Base-by-base conservation (phyloP, 2,888 invertebrate genomes). In the Melikaiella ostensackeni region DNA sequence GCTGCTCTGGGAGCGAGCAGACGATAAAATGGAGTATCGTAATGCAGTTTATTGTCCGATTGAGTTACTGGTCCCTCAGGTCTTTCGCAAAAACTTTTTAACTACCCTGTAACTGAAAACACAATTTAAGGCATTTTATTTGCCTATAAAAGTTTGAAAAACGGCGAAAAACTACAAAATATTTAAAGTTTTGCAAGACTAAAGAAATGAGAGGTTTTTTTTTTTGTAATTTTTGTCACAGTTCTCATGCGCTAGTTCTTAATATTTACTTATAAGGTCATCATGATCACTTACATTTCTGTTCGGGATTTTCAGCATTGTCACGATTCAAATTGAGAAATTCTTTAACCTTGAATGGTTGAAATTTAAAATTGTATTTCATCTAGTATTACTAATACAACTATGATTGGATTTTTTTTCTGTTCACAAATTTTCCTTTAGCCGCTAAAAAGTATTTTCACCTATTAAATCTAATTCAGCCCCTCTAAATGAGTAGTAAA, bases 11-110 rank as follows among this genome's bases (percentile, higher is more conserved):
- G 16, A 16, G 46, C 21, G 30, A 8, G n/a, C 9, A 30, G 42
- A 30, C 66, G 42, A 70, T 70, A 50, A 70, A 50, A 55, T 70
- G 33, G 50, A 66, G 66, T 42, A 27, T 38, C 19, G 42, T 50
- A 70, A 70, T 70, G n/a, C 50, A 30, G 11, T 70, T 70, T 70
- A 70, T 55, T 55, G 33, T 55, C 55, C 33, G 11, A 70, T 70
- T 33, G 30, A 50, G 70, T 70, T 50, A 50, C 70, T 30, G n/a
- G 0, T 55, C 33, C 50, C 70, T 55, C 9, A 11, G 27, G 50
- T n/a, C 13, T 33, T 70, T 55, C 13, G 50, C 33, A 70, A 50
- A 50, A 70, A 50, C 50, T 70, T 70, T 50, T 13, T 6, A 70
- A 11, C 50, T 27, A 24, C n/a, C 46, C 50, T 55, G 11, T 9